phyloP scores from a whole-genome alignment of 2,888 invertebrate species.

The Ethmia dodecea region DNA sequence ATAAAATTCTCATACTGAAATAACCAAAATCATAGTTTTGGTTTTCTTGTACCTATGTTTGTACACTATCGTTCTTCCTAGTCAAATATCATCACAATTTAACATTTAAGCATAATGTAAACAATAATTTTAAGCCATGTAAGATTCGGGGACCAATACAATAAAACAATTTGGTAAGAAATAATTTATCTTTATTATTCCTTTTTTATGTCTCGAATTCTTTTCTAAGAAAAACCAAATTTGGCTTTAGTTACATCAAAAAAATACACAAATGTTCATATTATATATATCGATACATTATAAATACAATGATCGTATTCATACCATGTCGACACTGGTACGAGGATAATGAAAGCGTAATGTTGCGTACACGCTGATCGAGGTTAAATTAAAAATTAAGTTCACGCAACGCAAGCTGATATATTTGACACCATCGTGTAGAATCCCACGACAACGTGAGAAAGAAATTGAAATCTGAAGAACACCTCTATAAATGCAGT shows the following conservation, averaged over 20 bases:
- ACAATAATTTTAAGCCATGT: conserved; percentile 6
- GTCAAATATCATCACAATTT: conserved; percentile 11
- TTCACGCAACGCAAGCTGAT: no score
- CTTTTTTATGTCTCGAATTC: conserved; percentile 72
- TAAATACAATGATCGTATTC: conserved; percentile 50
- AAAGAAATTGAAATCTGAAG: no score
- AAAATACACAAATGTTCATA: conserved; percentile 73
- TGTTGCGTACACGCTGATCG: conserved; percentile 7
- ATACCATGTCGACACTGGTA: conserved; percentile 48
- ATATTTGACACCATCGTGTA: no score
- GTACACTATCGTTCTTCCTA: conserved; percentile 4
- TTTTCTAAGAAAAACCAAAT: conserved; percentile 75
- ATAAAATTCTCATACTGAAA: no score
- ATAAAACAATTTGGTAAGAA: conserved; percentile 71
- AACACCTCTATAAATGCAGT: no score
- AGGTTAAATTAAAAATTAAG: no score
- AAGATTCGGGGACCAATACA: conserved; percentile 21
- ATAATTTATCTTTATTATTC: conserved; percentile 75
- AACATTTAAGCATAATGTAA: not conserved
- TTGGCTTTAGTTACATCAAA: conserved; percentile 75
- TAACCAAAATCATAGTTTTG: no score
- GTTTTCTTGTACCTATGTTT: no score
- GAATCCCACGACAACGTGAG: no score
- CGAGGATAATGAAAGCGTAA: conserved; percentile 43
- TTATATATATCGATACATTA: conserved; percentile 52